phyloP scores from a whole-genome alignment of 2,888 invertebrate species.

The Bhutanitis thaidina region DNA sequence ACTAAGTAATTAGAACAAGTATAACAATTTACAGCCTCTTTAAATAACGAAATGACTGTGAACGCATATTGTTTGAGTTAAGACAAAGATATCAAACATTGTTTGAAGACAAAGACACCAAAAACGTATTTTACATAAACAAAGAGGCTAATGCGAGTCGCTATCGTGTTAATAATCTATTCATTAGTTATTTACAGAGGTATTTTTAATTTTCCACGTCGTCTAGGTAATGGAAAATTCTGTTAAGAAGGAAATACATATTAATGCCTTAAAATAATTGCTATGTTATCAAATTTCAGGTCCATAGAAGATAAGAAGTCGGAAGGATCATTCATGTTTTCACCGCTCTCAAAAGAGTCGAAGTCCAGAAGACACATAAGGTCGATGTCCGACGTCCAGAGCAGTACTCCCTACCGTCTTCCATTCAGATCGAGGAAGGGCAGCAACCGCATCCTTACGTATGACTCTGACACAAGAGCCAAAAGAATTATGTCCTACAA shows the following conservation, averaged over 20 bases:
- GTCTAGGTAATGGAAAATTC: slow-evolving; percentile 8
- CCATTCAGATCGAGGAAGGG: slow-evolving; percentile 56
- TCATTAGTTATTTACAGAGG: slow-evolving; percentile 9
- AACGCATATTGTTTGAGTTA: too few species aligned
- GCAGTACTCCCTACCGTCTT: slow-evolving; percentile 64
- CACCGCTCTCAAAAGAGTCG: slow-evolving; percentile 63
- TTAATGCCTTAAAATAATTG: background rate
- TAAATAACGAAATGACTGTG: too few species aligned
- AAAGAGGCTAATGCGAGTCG: slow-evolving; percentile 6
- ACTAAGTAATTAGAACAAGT: too few species aligned
- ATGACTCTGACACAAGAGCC: slow-evolving; percentile 66
- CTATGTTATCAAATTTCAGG: slow-evolving; percentile 47
- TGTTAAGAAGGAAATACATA: background rate
- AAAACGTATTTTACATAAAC: background rate
- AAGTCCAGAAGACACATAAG: slow-evolving; percentile 66
- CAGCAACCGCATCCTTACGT: slow-evolving; percentile 55
- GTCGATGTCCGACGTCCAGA: slow-evolving; percentile 73
- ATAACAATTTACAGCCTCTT: too few species aligned
- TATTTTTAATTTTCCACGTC: background rate
- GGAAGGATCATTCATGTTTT: slow-evolving; percentile 43
- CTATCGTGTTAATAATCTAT: slow-evolving; percentile 10
- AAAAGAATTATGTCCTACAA: slow-evolving; percentile 51
- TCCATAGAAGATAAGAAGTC: slow-evolving; percentile 52
- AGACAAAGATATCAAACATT: too few species aligned
- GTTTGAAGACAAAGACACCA: too few species aligned